These are phyloP conservation scores for Epicauta chinensis DNA, from an alignment of 1,140 invertebrate genomes.

Conservation along the genomic window DNA sequence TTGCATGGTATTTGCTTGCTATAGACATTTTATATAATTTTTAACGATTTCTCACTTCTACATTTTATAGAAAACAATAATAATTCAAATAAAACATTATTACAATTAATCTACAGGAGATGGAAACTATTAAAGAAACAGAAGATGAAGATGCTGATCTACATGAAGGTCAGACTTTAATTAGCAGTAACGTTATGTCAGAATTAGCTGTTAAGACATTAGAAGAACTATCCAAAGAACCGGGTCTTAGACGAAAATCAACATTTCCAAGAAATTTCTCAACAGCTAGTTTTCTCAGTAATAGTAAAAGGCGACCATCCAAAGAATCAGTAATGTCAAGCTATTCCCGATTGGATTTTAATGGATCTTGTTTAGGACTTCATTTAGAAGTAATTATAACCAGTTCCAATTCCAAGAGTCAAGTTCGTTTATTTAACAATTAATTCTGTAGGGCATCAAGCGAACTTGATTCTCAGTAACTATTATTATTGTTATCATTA, in stretches of 20 bases:
- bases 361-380: constrained; percentile 59
- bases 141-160: constrained; percentile 48
- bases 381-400: constrained; percentile 50
- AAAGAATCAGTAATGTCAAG: constrained; percentile 63
- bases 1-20: constrained; percentile 4
- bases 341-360: constrained; percentile 64
- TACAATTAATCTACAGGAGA: constrained; percentile 42
- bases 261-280: constrained; percentile 51
- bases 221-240: constrained; percentile 46
- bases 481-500: too few relatives aligned
- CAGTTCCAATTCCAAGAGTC: too few relatives aligned
- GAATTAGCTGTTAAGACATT: constrained; percentile 45
- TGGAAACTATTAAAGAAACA: constrained; percentile 53
- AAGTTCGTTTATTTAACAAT: too few relatives aligned
- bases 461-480: too few relatives aligned
- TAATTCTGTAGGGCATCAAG: too few relatives aligned
- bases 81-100: too few relatives aligned
- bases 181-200: constrained; percentile 36
- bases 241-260: constrained; percentile 41
- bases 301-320: constrained; percentile 43
- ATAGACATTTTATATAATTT: background rate
- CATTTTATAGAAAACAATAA: too few relatives aligned
- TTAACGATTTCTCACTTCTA: too few relatives aligned
- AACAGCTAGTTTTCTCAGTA: constrained; percentile 41
- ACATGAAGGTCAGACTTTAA: constrained; percentile 34